Evolutionary conservation across 1,140 invertebrate species (phyloP).

Genomic region (Heliconius congener): DNA sequence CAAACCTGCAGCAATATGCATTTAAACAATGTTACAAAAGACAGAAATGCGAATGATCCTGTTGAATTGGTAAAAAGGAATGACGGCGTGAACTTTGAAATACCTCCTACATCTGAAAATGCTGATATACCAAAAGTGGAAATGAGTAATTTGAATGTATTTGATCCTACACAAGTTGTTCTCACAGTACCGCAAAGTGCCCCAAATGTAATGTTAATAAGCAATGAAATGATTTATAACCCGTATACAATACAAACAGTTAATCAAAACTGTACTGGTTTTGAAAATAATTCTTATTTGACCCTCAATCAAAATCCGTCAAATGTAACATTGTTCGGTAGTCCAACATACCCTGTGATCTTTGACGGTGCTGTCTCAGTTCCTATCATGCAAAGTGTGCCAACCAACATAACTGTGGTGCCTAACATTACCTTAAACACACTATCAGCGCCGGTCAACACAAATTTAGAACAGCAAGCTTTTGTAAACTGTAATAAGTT

Average conservation of each 20-base stretch:
- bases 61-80: background rate
- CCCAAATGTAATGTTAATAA: constrained; percentile 55
- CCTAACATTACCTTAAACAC: constrained; percentile 17
- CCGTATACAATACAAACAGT: constrained; percentile 39
- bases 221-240: constrained; percentile 51
- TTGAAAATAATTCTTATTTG: constrained; percentile 39
- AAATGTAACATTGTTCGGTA: constrained; percentile 46
- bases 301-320: constrained; percentile 44
- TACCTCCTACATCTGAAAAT: background rate
- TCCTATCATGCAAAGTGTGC: constrained; percentile 21
- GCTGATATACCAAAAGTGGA: constrained; percentile 5
- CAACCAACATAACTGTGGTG: background rate
- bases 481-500: background rate
- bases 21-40: background rate
- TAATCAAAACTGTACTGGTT: constrained; percentile 22
- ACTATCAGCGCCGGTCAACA: background rate
- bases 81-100: background rate
- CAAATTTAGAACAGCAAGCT: background rate
- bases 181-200: constrained; percentile 26
- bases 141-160: constrained; percentile 3
- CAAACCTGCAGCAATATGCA: background rate
- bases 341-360: constrained; percentile 40
- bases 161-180: constrained; percentile 30
- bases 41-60: background rate
- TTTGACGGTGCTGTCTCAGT: constrained; percentile 37